Base-by-base conservation (phyloP, 2,797 vertebrate species). In the Chaenodraco wilsoni region DNA sequence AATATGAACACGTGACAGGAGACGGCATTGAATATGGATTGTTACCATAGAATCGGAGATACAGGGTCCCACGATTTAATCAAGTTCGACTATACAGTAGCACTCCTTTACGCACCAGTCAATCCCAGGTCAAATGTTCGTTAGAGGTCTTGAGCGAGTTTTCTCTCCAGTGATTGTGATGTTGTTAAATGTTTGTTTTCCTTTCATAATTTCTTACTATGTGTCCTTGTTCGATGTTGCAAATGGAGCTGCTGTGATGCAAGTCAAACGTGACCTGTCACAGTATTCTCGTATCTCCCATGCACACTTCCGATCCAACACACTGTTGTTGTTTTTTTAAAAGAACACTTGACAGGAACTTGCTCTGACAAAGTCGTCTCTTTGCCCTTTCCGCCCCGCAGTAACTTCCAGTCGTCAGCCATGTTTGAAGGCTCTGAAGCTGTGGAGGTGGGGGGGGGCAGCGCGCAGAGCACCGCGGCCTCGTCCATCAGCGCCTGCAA, bases 401-500 rank as follows among this genome's bases (percentile, higher is more conserved):
- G 97, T 88, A 95, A 90, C 89, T 92, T 94, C 89, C 96, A 97
- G 92, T 87, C 94, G 5, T 91, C 95, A 73, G 95, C 93, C 92
- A 96, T 97, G 96, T 95, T 89, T 74, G 96, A 97, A 82, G 90
- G 85, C 78, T 92, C 92, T 0, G 95, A 96, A 12, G 76, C 77
- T 48, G 90, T 90, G 16, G 91, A 95, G 81, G 86, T 87, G 63
- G 92, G 93, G 74, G 89, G 91, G 65, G 82, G 89, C 78, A 94
- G 90, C 89, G 84, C 89, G 0, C 95, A 94, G 82, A 95, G 93
- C 83, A 88, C 91, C 56, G 67, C 93, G 83, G 95, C 94, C 51
- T 95, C 94, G 45, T 95, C 96, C 72, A 92, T 98, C 93, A 96
- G 95, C 31, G 96, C 96, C 69, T 98, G 96, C 86, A 99, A 96